phyloP scores from a whole-genome alignment of 2,113 vertebrate genomes.

The Clarias macrocephalus region DNA sequence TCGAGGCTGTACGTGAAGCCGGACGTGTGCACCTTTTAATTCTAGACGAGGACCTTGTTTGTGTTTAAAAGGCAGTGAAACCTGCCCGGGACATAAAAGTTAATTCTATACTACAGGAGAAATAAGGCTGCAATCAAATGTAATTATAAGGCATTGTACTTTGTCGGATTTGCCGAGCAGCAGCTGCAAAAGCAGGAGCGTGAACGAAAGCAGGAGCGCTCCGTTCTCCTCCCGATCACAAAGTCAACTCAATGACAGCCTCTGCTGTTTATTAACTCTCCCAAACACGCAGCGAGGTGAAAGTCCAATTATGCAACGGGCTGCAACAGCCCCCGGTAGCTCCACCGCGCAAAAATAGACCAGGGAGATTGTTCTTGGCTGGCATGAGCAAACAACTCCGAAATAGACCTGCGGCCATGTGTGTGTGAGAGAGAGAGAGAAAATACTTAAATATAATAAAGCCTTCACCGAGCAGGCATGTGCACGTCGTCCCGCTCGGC shows the following conservation, averaged over 20 bases:
- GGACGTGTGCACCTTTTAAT: background rate
- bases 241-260: slow-evolving; percentile 44
- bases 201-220: background rate
- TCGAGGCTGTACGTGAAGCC: background rate
- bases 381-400: slow-evolving; percentile 66
- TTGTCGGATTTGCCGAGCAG: background rate
- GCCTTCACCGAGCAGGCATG: slow-evolving; percentile 2
- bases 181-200: slow-evolving; percentile 32
- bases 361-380: slow-evolving; percentile 65
- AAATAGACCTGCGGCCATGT: slow-evolving; percentile 61
- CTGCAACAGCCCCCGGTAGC: slow-evolving; percentile 58
- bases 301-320: slow-evolving; percentile 63
- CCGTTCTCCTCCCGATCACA: slow-evolving; percentile 7
- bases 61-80: slow-evolving; percentile 1
- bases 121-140: background rate
- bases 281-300: slow-evolving; percentile 28
- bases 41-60: background rate
- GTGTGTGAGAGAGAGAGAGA: slow-evolving; percentile 14
- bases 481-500: background rate
- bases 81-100: background rate
- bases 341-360: slow-evolving; percentile 65
- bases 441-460: slow-evolving; percentile 2
- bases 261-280: slow-evolving; percentile 41
- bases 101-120: background rate
- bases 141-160: slow-evolving; percentile 29